Conservation (phyloP, 2,888 invertebrate species). For the Ophioninae sp. region DNA sequence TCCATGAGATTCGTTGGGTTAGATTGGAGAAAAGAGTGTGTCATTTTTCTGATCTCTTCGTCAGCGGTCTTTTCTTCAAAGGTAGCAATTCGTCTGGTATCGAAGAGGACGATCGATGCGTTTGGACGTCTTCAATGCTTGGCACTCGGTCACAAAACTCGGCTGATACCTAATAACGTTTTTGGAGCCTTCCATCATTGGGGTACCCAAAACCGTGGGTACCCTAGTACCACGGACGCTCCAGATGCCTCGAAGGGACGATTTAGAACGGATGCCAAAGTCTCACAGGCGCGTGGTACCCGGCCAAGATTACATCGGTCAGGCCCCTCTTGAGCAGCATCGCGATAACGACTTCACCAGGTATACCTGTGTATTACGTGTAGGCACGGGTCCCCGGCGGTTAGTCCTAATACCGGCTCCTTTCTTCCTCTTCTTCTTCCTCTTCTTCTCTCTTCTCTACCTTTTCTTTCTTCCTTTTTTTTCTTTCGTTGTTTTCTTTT, state of each 20-base stretch:
- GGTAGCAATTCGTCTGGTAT: slow-evolving; percentile 42
- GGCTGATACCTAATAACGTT: slow-evolving; percentile 48
- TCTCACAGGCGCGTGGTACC: slow-evolving; percentile 51
- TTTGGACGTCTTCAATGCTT: slow-evolving; percentile 34
- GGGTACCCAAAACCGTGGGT: not conserved
- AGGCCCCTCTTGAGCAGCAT: slow-evolving; percentile 51
- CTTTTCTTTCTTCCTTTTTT: not conserved
- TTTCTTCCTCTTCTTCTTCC: slow-evolving; percentile 26
- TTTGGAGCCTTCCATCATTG: slow-evolving; percentile 14
- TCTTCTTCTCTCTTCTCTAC: not conserved
- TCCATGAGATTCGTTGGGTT: not conserved
- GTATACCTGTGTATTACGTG: slow-evolving; percentile 39
- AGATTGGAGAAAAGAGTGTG: slow-evolving; percentile 38
- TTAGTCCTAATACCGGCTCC: slow-evolving; percentile 51
- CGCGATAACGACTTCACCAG: slow-evolving; percentile 58
- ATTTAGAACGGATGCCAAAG: slow-evolving; percentile 54
- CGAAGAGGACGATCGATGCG: slow-evolving; percentile 58
- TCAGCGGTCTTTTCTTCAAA: slow-evolving; percentile 30
- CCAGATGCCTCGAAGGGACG: slow-evolving; percentile 58
- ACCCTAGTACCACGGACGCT: slow-evolving; percentile 24
- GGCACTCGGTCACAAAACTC: slow-evolving; percentile 53
- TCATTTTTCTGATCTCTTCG: slow-evolving; percentile 49
- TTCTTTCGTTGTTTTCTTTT: not conserved
- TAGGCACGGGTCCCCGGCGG: slow-evolving; percentile 49
- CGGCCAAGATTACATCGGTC: slow-evolving; percentile 55